Conservation (phyloP, 2,797 vertebrate species). For the Sebastes itinus region DNA sequence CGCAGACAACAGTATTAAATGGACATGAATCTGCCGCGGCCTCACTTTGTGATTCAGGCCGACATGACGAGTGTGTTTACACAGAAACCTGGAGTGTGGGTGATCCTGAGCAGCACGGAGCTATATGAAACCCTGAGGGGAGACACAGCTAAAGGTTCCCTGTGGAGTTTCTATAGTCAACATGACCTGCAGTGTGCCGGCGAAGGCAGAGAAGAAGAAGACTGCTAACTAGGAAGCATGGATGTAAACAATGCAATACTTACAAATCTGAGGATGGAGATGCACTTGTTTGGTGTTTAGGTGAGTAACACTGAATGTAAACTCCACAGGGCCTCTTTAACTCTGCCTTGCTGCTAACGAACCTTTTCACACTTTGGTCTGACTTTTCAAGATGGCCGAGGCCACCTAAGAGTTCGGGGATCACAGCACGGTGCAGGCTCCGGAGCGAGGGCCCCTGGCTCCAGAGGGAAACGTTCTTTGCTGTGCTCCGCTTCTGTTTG, state of each 20-base stretch:
- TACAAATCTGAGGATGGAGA: not conserved
- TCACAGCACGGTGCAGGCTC: constrained; percentile 87
- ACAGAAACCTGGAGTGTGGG: not conserved
- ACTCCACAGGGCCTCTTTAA: not conserved
- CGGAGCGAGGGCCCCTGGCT: constrained; percentile 78
- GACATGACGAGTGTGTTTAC: not conserved
- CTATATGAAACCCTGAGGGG: not conserved
- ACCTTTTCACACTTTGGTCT: not conserved
- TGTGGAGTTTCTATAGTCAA: not conserved
- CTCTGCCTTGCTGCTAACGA: no score
- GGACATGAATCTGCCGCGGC: not conserved
- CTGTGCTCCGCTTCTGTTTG: constrained; percentile 41
- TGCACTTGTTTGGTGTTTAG: no score
- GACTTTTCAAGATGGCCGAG: not conserved
- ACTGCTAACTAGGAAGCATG: not conserved
- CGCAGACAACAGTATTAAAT: no score
- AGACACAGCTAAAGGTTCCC: constrained; percentile 3
- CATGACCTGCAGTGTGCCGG: not conserved
- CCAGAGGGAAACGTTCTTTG: constrained; percentile 18
- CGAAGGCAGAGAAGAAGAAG: not conserved
- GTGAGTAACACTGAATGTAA: no score
- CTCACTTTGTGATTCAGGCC: not conserved
- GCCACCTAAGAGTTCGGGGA: not conserved
- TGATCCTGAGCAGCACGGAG: not conserved
- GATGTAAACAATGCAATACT: not conserved